Conservation (phyloP, 1,140 invertebrate genomes). For the Myzus persicae region DNA sequence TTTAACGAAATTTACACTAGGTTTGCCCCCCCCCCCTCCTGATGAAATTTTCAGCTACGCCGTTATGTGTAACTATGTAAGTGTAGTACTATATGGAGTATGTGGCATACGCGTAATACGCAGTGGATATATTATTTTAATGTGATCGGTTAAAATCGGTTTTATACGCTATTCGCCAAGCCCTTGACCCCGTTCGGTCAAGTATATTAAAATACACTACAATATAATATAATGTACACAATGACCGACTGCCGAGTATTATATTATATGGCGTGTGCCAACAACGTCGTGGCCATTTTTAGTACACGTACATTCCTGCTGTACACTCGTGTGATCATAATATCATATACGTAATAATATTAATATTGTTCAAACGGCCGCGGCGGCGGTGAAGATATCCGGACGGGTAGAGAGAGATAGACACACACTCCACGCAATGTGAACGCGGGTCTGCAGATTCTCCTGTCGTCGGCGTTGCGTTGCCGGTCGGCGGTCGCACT, state of each 20-base stretch:
- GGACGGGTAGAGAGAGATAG: not conserved
- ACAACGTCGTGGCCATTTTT: not conserved
- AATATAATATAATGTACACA: not conserved
- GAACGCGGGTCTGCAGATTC: not conserved
- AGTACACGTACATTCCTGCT: not conserved
- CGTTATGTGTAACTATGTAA: no score
- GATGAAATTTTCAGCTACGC: no score
- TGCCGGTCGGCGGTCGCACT: not conserved
- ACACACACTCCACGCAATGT: not conserved
- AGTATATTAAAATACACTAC: not conserved
- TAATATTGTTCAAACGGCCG: not conserved
- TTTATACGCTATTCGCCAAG: not conserved
- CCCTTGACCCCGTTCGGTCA: conserved; percentile 43
- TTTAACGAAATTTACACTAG: no score
- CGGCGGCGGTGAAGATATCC: not conserved
- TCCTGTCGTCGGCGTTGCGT: not conserved
- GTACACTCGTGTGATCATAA: not conserved
- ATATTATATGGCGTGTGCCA: not conserved
- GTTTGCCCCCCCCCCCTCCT: no score
- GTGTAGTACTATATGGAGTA: not conserved
- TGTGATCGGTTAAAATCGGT: not conserved
- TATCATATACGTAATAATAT: not conserved
- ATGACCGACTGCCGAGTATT: not conserved
- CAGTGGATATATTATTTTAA: not conserved
- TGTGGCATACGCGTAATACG: not conserved